Base-by-base conservation (phyloP, 2,797 vertebrate species). In the Coreius guichenoti region DNA sequence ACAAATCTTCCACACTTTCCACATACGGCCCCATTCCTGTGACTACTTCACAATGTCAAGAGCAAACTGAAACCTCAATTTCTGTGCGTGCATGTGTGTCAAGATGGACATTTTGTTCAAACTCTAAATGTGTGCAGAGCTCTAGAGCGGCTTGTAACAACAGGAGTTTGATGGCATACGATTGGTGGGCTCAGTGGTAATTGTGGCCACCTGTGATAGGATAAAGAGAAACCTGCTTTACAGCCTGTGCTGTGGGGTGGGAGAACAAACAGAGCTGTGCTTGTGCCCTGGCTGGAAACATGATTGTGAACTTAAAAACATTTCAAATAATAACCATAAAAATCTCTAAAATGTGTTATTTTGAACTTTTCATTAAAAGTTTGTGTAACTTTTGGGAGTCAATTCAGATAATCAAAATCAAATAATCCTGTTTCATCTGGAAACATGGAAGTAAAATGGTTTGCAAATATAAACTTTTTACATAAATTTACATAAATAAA, bases 141-240 rank as follows among this genome's bases (percentile, higher is more conserved):
- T 91, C 81, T 88, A 85, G 90, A 74, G 88, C 90, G 92, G 90
- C 92, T 94, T 89, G 91, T 92, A 83, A 90, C 14, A 89, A 92
- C 83, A 84, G 33, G 89, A 23, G 92, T 93, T 95, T 94, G 93
- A 94, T 94, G 90, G 85, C 58, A 79, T 85, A 93, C 92, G 91
- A 94, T 86, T 89, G 92, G 91, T 83, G 89, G 90, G 90, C 91
- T 95, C 90, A 81, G 89, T 82, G 87, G 81, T 94, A 94, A 95
- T 94, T 94, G 93, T 88, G 92, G 88, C 94, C 94, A 94, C 93
- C 93, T 95, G 94, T 91, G 79, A 72, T 84, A 31, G 75, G 70
- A 73, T 77, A 82, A 81, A 86, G 81, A 39, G 23, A 82, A 73
- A 65, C 65, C 81, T 82, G 67, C 76, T 17, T 72, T 80, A 61